Conservation (phyloP, 2,797 vertebrate genomes). For the Falco peregrinus region DNA sequence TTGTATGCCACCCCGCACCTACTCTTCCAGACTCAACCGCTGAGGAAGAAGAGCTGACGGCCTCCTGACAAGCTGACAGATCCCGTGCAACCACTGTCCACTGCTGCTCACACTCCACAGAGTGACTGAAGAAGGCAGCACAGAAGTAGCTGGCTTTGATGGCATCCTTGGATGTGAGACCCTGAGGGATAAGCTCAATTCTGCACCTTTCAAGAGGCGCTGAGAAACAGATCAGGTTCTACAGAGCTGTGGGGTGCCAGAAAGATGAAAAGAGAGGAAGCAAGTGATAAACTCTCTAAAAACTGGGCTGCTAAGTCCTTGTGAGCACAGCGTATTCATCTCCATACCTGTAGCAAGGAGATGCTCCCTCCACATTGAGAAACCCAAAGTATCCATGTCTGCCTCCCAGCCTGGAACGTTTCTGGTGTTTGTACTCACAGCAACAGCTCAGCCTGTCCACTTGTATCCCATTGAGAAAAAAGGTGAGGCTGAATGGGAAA, state of each 20-base stretch:
- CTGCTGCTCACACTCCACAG: not conserved
- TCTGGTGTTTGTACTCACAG: slow-evolving; percentile 92
- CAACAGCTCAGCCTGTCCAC: slow-evolving; percentile 94
- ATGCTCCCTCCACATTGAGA: slow-evolving; percentile 83
- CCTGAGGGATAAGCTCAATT: not conserved
- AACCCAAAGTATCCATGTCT: slow-evolving; percentile 87
- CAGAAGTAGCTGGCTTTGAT: not conserved
- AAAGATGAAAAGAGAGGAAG: not conserved
- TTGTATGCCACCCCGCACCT: accelerated
- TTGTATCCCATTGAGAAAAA: slow-evolving; percentile 91
- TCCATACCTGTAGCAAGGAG: slow-evolving; percentile 92
- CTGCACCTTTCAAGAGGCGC: not conserved
- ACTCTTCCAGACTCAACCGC: accelerated
- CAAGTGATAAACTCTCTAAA: not conserved
- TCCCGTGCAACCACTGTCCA: not conserved
- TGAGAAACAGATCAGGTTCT: not conserved
- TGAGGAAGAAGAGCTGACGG: not conserved
- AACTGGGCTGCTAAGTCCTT: not conserved
- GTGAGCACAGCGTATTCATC: not conserved
- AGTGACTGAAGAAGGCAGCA: not conserved
- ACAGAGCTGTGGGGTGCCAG: not conserved
- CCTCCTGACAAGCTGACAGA: not conserved
- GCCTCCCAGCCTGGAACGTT: slow-evolving; percentile 82
- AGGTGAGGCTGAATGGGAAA: slow-evolving; percentile 96
- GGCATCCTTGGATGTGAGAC: no score